These are phyloP conservation scores for Nematostella vectensis DNA, from an alignment of 92 coral and sea anemone genomes.

Conservation along the genomic window DNA sequence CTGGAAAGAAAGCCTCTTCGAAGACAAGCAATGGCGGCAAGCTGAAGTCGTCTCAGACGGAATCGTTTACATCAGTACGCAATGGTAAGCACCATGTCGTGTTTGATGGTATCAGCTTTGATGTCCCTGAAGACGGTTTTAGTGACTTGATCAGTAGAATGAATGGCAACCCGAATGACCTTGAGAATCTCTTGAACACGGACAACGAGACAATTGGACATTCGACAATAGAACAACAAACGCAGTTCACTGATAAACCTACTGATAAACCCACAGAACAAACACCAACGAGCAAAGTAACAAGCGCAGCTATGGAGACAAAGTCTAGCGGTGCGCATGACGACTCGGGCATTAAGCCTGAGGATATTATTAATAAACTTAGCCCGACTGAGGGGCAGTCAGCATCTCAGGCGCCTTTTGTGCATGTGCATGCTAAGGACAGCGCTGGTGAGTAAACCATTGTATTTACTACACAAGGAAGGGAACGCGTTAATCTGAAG, in stretches of 20 bases:
- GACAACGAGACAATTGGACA: not conserved
- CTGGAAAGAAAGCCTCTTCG: not conserved
- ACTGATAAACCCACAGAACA: not conserved
- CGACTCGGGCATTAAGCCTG: conserved; percentile 23
- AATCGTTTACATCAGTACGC: not conserved
- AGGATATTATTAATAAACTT: conserved; percentile 28
- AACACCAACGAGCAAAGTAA: not conserved
- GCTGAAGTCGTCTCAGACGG: not conserved
- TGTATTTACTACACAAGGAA: too few species aligned
- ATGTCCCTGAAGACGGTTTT: conserved; percentile 46
- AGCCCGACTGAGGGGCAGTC: too few species aligned
- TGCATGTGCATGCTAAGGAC: too few species aligned
- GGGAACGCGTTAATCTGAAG: too few species aligned
- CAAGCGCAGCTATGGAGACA: not conserved
- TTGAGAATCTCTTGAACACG: conserved; percentile 13
- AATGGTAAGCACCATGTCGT: conserved; percentile 46
- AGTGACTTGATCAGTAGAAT: conserved; percentile 25
- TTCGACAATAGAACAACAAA: not conserved
- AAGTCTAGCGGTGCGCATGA: conserved; percentile 4
- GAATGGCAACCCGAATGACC: conserved; percentile 20
- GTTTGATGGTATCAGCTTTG: conserved; percentile 52
- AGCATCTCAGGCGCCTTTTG: too few species aligned
- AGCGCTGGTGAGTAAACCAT: too few species aligned
- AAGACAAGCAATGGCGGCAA: not conserved
- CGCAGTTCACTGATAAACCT: not conserved